These are phyloP conservation scores for Pseudorectes ferrugineus DNA, from an alignment of 2,113 vertebrate species.

Conservation along the genomic window DNA sequence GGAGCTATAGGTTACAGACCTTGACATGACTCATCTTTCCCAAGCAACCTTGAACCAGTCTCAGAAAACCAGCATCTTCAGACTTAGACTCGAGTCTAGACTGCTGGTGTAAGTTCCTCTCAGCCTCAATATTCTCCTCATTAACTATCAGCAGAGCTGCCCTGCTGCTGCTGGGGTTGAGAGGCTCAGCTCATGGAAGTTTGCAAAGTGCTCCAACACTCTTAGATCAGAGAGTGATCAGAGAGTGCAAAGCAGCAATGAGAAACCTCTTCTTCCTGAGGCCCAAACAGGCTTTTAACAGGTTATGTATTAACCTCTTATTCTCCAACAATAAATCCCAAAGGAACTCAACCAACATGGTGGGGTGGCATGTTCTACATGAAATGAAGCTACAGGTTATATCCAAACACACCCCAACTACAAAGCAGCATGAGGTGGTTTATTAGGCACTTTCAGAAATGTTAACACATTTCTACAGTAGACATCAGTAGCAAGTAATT, in stretches of 20 bases:
- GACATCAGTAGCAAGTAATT: not conserved
- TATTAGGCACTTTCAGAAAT: not conserved
- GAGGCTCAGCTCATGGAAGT: not conserved
- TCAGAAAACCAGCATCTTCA: not conserved
- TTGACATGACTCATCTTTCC: not conserved
- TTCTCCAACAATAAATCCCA: not conserved
- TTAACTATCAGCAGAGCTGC: not conserved
- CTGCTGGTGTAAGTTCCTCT: not conserved
- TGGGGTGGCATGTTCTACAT: not conserved
- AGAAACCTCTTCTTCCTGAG: not conserved
- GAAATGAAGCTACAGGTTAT: not conserved
- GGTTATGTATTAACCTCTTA: not conserved
- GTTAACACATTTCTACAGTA: not conserved
- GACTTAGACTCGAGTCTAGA: not conserved
- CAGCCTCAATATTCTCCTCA: not conserved
- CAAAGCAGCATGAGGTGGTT: not conserved
- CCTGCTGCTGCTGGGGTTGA: not conserved
- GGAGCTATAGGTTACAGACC: not conserved
- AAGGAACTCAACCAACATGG: not conserved
- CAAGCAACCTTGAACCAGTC: not conserved
- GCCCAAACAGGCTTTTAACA: not conserved
- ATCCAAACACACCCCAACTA: not conserved
- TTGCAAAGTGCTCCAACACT: not conserved
- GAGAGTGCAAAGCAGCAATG: not conserved
- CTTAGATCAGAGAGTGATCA: not conserved